Evolutionary conservation across 2,888 invertebrate genomes (phyloP), one percentile per base, ranked within the genome.

Genomic region (Tiphia femorata): DNA sequence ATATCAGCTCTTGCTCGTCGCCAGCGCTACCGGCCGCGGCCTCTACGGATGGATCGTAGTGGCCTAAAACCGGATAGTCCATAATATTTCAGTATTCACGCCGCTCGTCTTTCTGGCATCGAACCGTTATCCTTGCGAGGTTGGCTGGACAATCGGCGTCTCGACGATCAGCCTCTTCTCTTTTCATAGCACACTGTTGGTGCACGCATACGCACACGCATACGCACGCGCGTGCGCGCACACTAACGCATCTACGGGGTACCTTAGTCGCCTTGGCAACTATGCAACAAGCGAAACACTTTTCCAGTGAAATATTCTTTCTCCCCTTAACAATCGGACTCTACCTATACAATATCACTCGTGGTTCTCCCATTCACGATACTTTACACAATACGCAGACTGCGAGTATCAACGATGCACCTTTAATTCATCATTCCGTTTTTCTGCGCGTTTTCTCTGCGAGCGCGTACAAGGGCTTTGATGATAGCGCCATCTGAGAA

Each of bases 211-310:
- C 51, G 38, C 51, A 33, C 27, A 27, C 14, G 8, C n/a, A 17
- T 27, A 33, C 41, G 23, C 30, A n/a, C 47, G 30, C 29, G 42
- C 49, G 14, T 33, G 21, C 41, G 29, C 29, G 42, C 27, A 16
- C n/a, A 44, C 37, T 33, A 33, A n/a, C 14, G n/a, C n/a, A n/a
- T n/a, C n/a, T 5, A 17, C 30, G 5, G 7, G 19, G 12, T 38
- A 67, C 62, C 44, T 58, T 66, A 75, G 77, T 78, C 78, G 75
- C 75, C 77, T 77, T 75, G 78, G 78, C 71, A 78, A 78, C 78
- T 78, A 62, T 68, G 76, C 78, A 76, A 77, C 77, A 75, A 75
- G 73, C 77, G 64, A 64, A 46, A 62, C 58, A 70, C 60, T 75
- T 70, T 49, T 62, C 49, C 55, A 43, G 52, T 19, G 37, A 52